Percentiles rank a stretch among this genome's conserved stretches.
phyloP scores from a whole-genome alignment of 2,888 invertebrate species.

The Erannis defoliaria region DNA sequence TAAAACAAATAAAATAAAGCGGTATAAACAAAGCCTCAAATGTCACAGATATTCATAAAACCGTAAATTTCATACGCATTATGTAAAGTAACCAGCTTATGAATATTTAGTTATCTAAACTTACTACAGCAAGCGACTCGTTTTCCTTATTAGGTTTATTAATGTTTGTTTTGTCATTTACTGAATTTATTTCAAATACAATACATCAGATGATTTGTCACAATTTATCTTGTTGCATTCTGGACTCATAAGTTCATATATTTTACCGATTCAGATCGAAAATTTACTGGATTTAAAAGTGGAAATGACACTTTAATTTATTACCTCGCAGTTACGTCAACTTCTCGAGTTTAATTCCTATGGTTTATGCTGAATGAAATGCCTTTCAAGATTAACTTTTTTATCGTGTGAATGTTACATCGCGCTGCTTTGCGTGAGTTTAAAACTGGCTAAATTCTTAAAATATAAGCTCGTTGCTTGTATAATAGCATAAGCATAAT shows the following conservation, averaged over 20 bases:
- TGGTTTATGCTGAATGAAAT: conserved; percentile 18
- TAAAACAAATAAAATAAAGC: no score
- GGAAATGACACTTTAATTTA: conserved; percentile 27
- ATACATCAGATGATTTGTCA: conserved; percentile 6
- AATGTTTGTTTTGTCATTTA: neutral
- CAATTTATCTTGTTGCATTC: conserved; percentile 7
- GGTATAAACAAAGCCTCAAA: conserved; percentile 1
- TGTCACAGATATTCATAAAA: conserved; percentile 12
- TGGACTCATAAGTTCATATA: conserved; percentile 15
- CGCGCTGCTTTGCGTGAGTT: conserved; percentile 17
- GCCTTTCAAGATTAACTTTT: conserved; percentile 11
- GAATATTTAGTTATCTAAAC: conserved; percentile 6
- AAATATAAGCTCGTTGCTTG: no score
- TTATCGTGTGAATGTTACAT: conserved; percentile 16
- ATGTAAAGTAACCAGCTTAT: conserved; percentile 7
- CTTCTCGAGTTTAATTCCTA: conserved; percentile 14
- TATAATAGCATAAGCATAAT: no score
- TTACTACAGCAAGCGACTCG: neutral
- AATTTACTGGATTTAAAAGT: conserved; percentile 22
- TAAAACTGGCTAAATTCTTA: conserved; percentile 8
- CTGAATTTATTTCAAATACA: neutral
- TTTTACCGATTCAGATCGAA: neutral
- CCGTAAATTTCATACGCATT: neutral
- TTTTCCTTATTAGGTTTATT: neutral
- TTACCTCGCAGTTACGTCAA: conserved; percentile 10